Evolutionary conservation across 2,888 invertebrate genomes (phyloP).

Genomic region (Melinopterus prodromus): DNA sequence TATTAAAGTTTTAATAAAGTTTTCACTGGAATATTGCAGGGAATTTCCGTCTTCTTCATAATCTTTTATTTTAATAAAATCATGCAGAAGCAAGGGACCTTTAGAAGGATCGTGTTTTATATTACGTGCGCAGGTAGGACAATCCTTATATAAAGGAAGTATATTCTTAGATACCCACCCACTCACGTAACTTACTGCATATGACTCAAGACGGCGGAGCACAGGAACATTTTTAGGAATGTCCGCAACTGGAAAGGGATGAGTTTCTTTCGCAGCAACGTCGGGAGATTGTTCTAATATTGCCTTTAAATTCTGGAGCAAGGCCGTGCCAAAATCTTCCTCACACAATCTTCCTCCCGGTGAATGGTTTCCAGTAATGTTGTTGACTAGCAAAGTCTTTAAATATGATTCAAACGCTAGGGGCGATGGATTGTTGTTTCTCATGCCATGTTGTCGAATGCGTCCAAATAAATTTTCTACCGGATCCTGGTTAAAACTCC

Average conservation of each 20-base stretch:
- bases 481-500: constrained; percentile 14
- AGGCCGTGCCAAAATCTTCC: background rate
- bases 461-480: constrained; percentile 15
- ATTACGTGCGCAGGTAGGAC: too few relatives aligned
- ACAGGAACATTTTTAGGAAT: background rate
- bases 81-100: too few relatives aligned
- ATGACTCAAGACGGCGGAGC: background rate
- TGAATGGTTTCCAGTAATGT: background rate
- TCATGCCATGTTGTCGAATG: background rate
- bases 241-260: background rate
- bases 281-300: background rate
- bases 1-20: too few relatives aligned
- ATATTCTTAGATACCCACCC: background rate
- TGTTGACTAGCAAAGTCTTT: background rate
- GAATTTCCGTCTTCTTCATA: background rate
- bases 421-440: too few relatives aligned
- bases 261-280: too few relatives aligned
- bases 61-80: too few relatives aligned
- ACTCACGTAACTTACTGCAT: background rate
- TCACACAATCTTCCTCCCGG: too few relatives aligned
- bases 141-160: background rate
- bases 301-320: background rate
- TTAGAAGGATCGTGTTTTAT: too few relatives aligned
- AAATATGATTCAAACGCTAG: too few relatives aligned
- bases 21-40: too few relatives aligned